Conservation (phyloP, 2,113 vertebrate genomes). For the Nothocercus nigrocapillus region DNA sequence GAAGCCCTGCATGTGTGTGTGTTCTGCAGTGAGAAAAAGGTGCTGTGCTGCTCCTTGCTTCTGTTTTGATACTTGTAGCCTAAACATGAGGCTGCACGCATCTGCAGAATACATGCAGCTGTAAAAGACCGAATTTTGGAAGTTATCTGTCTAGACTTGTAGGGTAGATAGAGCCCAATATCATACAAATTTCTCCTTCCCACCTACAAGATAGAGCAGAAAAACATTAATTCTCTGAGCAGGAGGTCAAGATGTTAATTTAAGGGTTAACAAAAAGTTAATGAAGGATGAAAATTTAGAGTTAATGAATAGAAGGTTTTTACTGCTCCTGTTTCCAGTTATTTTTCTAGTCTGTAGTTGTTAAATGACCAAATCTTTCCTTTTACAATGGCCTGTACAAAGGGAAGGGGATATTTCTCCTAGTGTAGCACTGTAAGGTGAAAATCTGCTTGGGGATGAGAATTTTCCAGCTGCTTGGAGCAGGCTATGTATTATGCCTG, state of each 20-base stretch:
- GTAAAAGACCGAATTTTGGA: background rate
- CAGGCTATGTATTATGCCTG: background rate
- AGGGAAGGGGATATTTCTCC: background rate
- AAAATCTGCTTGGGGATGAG: background rate
- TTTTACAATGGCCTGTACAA: background rate
- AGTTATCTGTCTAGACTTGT: background rate
- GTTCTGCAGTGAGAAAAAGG: background rate
- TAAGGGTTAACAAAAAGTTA: background rate
- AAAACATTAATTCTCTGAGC: background rate
- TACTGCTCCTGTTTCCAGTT: background rate
- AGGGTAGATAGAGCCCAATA: background rate
- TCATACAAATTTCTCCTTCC: background rate
- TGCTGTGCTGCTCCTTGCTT: background rate
- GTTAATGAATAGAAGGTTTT: background rate
- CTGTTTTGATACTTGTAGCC: background rate
- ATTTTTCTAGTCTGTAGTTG: background rate
- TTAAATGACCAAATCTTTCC: background rate
- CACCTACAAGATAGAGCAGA: background rate
- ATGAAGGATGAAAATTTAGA: background rate
- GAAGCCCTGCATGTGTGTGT: background rate
- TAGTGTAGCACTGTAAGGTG: background rate
- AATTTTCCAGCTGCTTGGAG: background rate
- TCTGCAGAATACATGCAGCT: background rate
- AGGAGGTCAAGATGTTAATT: background rate
- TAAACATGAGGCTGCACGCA: background rate